phyloP scores from a whole-genome alignment of 2,797 vertebrate genomes.

The Ctenosaura bakeri region DNA sequence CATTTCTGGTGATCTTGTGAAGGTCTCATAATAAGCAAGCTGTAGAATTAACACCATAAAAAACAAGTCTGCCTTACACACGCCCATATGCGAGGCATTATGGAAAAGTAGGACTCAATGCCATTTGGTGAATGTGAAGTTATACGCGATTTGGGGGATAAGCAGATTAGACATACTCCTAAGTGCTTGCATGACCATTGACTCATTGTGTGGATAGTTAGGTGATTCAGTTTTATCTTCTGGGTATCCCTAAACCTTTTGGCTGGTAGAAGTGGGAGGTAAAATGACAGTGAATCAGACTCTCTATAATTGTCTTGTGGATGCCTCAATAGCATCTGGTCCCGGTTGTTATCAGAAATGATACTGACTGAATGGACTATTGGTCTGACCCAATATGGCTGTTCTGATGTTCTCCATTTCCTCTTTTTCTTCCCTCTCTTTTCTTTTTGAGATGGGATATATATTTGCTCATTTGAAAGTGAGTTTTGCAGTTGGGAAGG shows the following conservation, averaged over 20 bases:
- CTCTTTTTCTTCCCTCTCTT: neutral
- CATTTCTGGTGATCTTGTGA: neutral
- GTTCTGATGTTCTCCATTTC: constrained; percentile 1
- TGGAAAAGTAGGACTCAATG: neutral
- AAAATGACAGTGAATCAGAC: constrained; percentile 4
- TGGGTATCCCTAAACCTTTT: constrained; percentile 25
- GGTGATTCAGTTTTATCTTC: constrained; percentile 21
- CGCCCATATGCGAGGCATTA: neutral
- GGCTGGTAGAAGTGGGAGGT: constrained; percentile 15
- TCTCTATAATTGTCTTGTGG: constrained; percentile 12
- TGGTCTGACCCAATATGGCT: neutral
- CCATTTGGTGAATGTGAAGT: neutral
- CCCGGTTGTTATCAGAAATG: constrained; percentile 8
- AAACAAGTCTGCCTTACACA: neutral
- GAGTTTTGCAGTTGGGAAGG: constrained; percentile 63
- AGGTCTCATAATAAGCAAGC: neutral
- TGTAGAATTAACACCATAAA: neutral
- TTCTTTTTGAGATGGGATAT: constrained; percentile 50
- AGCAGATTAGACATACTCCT: neutral
- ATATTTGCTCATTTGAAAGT: constrained; percentile 69
- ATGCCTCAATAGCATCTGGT: constrained; percentile 29
- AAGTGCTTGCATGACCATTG: constrained; percentile 3
- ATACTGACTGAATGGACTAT: constrained; percentile 30
- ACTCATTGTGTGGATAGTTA: neutral
- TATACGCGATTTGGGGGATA: neutral